Evolutionary conservation across 2,888 invertebrate genomes (phyloP).

Genomic region (Orthonychiurus folsomi): DNA sequence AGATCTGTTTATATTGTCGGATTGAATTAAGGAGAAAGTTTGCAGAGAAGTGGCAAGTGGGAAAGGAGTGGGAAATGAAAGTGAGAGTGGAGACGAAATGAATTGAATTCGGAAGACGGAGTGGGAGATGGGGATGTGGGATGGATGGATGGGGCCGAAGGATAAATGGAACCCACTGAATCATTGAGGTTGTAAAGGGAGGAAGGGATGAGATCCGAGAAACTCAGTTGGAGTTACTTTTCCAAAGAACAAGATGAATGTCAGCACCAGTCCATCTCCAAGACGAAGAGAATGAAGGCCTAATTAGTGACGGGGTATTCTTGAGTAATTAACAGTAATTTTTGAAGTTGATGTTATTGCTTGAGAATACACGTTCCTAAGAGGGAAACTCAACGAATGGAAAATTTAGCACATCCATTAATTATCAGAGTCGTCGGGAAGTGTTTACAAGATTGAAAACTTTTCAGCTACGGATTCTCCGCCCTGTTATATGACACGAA

Average conservation of each 20-base stretch:
- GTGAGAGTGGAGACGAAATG: neutral
- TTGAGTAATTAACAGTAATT: conserved; percentile 96
- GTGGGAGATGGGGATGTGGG: neutral
- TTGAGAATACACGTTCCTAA: conserved; percentile 99
- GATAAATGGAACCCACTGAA: neutral
- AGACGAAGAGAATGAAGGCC: conserved; percentile 7
- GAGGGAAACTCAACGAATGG: conserved; percentile 47
- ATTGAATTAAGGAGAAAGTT: neutral
- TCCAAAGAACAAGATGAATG: too few species aligned
- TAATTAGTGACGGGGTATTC: conserved; percentile 58
- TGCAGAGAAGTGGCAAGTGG: neutral
- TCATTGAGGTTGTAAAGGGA: neutral
- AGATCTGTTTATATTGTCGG: neutral
- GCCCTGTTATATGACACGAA: too few species aligned
- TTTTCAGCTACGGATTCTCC: too few species aligned
- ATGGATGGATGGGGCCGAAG: neutral
- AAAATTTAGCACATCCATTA: too few species aligned
- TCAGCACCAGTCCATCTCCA: neutral
- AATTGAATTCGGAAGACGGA: conserved; percentile 1
- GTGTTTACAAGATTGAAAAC: too few species aligned
- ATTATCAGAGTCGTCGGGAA: too few species aligned
- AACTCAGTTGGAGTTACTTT: neutral
- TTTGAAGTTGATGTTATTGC: conserved; percentile 82
- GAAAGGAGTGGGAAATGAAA: neutral
- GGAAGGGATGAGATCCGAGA: neutral